Base-by-base conservation (phyloP, 35 echinoderm and acorn worm genomes). In the Heliocidaris tuberculata region DNA sequence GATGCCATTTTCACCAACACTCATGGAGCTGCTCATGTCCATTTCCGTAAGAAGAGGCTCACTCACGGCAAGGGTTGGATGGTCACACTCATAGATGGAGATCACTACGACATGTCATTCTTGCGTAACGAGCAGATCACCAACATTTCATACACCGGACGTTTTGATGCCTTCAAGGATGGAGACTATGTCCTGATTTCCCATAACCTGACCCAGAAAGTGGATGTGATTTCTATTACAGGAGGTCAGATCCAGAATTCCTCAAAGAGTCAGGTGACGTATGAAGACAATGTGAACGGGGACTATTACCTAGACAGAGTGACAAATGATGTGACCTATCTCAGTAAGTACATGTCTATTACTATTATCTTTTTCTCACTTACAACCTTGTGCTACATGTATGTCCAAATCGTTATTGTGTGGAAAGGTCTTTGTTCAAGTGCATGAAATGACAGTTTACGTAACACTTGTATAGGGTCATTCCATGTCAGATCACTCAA, bases 61-160 rank as follows among this genome's bases (percentile, higher is more conserved):
- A 97, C 97, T 1, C 95, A 97, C 60, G 19, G 94, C 7, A 85
- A 97, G 49, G 97, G 97, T 7, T 97, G 97, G 97, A 97, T 97
- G 97, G 30, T 97, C 1, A 96, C 95, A 5, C 91, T 97, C 85
- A 85, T 97, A 19, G 95, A 97, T 71, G 94, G 94, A 13, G 95
- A 96, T 27, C 90, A 30, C 24, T 95, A 96, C 85, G 60, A 86
- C 17, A 78, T 96, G 21, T 49, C 86, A 31, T 97, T 97, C 60
- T 48, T 90, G 21, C 61, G 89, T 88, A 85, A 85, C 13, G 95
- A 93, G 9, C 97, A 97, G 19, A 49, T 97, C 19, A 97, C 94
- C 10, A 96, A 97, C 85, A 96, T 96, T 32, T 91, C 93, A 19
- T 96, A 96, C 70, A 52, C 29, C 30, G 60, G 59, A 47, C 32